Evolutionary conservation across 1,140 invertebrate genomes (phyloP).

Genomic region (Eciton burchellii): DNA sequence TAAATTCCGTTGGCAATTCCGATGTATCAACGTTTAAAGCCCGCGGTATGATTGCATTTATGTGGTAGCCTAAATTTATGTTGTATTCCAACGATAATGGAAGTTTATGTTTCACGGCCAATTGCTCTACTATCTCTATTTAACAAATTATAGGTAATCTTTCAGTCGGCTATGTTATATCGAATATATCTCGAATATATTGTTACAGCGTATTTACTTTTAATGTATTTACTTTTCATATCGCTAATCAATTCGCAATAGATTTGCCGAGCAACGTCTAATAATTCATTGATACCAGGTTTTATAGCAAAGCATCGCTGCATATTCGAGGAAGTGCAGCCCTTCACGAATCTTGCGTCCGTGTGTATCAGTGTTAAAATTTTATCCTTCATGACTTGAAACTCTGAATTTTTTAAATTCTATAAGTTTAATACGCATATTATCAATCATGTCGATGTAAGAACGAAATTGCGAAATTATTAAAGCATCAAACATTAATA

Average conservation of each 20-base stretch:
- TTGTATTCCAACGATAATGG: constrained; percentile 89
- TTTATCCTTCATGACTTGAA: constrained; percentile 87
- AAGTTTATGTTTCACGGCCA: constrained; percentile 88
- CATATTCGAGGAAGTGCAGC: constrained; percentile 88
- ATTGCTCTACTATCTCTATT: constrained; percentile 87
- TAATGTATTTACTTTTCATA: constrained; percentile 87
- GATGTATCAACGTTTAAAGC: constrained; percentile 84
- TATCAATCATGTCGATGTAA: too few relatives aligned
- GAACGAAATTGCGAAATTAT: too few relatives aligned
- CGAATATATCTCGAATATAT: neutral
- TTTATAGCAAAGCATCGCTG: constrained; percentile 95
- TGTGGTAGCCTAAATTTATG: constrained; percentile 90
- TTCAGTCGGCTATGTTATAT: neutral
- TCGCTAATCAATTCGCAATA: constrained; percentile 93
- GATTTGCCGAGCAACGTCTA: constrained; percentile 92
- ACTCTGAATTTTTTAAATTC: constrained; percentile 84
- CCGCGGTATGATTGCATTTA: constrained; percentile 87
- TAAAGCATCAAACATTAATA: too few relatives aligned
- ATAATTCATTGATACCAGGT: constrained; percentile 89
- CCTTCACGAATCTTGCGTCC: constrained; percentile 90
- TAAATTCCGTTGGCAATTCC: constrained; percentile 89
- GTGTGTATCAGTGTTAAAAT: constrained; percentile 91
- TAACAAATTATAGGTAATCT: constrained; percentile 68
- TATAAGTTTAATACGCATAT: constrained; percentile 56
- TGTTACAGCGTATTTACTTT: too few relatives aligned